These are phyloP conservation scores for Pipistrellus kuhlii DNA, from an alignment of 2,797 vertebrate species.

Conservation along the genomic window DNA sequence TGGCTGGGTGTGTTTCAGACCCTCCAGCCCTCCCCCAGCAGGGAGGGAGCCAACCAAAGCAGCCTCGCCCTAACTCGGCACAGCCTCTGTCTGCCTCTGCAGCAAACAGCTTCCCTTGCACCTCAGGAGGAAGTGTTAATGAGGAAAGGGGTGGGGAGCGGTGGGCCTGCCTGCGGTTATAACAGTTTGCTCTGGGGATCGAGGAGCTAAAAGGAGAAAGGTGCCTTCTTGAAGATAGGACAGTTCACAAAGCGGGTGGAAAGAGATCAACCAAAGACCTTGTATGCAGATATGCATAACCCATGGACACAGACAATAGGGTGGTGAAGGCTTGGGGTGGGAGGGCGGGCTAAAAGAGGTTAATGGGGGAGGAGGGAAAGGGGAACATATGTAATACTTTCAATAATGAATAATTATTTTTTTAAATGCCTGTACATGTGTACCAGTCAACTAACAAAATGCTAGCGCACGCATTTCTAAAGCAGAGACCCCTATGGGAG, in stretches of 20 bases:
- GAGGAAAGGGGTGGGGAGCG: slow-evolving; percentile 25
- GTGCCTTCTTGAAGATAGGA: not conserved
- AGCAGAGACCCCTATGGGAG: not conserved
- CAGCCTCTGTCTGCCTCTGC: not conserved
- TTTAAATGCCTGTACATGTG: not conserved
- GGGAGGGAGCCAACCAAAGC: not conserved
- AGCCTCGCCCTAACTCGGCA: not conserved
- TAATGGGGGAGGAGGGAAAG: too few species aligned
- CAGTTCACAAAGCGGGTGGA: not conserved
- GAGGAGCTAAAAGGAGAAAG: not conserved
- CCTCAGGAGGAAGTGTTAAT: slow-evolving; percentile 68
- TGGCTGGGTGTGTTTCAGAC: accelerated
- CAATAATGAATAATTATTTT: too few species aligned
- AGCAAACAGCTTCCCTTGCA: slow-evolving; percentile 73
- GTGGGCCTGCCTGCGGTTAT: not conserved
- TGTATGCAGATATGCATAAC: too few species aligned
- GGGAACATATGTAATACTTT: too few species aligned
- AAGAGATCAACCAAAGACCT: too few species aligned
- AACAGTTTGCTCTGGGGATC: not conserved
- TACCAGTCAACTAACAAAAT: not conserved
- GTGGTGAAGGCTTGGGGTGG: too few species aligned
- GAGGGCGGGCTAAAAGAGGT: too few species aligned
- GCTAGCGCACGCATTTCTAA: not conserved
- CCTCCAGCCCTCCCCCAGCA: not conserved
- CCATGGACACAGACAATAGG: too few species aligned